Conservation (phyloP, 2,797 vertebrate species). For the Aldrovandia affinis region DNA sequence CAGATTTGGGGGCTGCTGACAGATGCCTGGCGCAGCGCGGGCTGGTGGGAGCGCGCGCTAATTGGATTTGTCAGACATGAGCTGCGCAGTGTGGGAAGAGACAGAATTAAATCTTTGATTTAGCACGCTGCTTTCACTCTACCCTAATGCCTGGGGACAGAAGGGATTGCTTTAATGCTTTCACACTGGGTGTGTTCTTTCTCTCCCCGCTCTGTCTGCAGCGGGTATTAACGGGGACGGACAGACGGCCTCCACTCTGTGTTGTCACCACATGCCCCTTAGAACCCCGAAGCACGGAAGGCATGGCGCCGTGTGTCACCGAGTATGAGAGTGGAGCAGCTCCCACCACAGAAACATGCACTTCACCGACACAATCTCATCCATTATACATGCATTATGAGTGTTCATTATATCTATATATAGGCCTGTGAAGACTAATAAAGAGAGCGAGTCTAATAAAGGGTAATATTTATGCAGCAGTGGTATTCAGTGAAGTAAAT, state of each 20-base stretch:
- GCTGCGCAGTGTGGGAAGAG: slow-evolving; percentile 46
- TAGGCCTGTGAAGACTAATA: not conserved
- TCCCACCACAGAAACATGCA: not conserved
- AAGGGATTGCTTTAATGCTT: slow-evolving; percentile 25
- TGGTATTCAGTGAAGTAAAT: not conserved
- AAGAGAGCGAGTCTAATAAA: not conserved
- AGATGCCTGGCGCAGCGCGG: slow-evolving; percentile 40
- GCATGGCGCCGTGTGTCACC: not conserved
- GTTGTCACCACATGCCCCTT: not conserved
- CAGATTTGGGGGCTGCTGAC: slow-evolving; percentile 45
- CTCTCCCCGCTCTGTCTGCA: not conserved
- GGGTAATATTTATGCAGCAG: slow-evolving; percentile 7
- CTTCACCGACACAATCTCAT: not conserved
- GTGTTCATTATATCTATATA: slow-evolving; percentile 19
- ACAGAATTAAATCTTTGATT: slow-evolving; percentile 64
- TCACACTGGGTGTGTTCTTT: slow-evolving; percentile 8
- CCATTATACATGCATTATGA: not conserved
- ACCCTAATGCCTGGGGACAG: slow-evolving; percentile 33
- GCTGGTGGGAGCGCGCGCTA: slow-evolving; percentile 47
- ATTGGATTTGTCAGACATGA: slow-evolving; percentile 60
- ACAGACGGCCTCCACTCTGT: not conserved
- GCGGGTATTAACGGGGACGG: slow-evolving; percentile 11
- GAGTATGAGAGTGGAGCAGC: not conserved
- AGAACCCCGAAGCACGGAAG: not conserved
- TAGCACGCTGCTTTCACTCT: slow-evolving; percentile 54